Evolutionary conservation across 2,113 vertebrate species (phyloP).

Genomic region (Morone chrysops): DNA sequence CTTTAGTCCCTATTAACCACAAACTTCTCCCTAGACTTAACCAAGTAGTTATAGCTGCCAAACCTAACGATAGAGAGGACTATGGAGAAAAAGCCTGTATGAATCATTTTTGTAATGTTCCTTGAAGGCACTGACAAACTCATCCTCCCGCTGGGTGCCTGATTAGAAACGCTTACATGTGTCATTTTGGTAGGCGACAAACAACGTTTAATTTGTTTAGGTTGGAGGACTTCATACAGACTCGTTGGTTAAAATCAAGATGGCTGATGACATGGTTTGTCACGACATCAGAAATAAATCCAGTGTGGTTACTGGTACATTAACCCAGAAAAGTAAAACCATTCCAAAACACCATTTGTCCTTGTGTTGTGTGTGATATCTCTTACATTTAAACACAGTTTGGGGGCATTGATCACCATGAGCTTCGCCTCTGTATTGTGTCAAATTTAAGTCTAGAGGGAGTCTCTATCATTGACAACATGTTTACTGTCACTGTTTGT

Average conservation of each 20-base stretch:
- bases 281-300: background rate
- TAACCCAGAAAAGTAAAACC: background rate
- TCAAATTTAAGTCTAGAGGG: constrained; percentile 11
- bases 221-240: background rate
- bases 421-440: background rate
- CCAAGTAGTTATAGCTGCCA: background rate
- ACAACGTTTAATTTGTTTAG: background rate
- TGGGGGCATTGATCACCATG: background rate
- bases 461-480: constrained; percentile 6
- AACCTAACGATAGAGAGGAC: background rate
- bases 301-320: background rate
- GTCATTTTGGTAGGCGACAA: background rate
- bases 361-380: background rate
- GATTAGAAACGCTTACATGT: background rate
- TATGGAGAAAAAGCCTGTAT: background rate
- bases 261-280: background rate
- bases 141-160: background rate
- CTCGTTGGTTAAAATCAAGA: background rate
- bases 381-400: background rate
- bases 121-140: background rate
- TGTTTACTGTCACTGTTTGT: constrained; percentile 42
- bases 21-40: background rate
- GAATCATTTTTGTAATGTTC: background rate
- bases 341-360: background rate
- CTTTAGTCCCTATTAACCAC: background rate